A percentile compares a stretch with the other conserved stretches of the same genome.
Evolutionary conservation across 2,113 vertebrate species (phyloP).

Genomic region (Cathartes aura): DNA sequence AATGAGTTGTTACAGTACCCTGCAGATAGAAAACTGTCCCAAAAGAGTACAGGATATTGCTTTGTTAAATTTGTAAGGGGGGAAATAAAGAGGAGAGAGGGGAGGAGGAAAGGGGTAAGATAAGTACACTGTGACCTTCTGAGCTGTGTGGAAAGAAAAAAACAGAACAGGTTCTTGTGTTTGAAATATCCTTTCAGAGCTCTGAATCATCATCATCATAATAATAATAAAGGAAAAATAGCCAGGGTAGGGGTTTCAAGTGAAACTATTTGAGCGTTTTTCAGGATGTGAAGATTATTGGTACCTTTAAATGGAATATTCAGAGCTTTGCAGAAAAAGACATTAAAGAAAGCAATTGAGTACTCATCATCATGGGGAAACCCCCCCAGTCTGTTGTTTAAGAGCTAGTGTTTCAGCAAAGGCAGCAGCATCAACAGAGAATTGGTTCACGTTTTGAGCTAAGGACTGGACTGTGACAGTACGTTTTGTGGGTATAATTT

Average conservation of each 20-base stretch:
- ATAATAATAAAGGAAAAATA: neutral
- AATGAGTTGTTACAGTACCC: neutral
- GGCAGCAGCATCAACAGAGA: neutral
- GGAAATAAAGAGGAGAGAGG: neutral
- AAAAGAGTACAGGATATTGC: neutral
- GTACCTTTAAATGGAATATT: neutral
- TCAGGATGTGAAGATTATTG: neutral
- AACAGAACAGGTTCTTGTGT: neutral
- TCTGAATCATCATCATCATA: neutral
- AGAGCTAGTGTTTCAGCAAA: neutral
- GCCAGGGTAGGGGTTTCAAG: neutral
- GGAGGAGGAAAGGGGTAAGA: neutral
- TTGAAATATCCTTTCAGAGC: constrained; percentile 8
- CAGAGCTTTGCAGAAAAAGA: neutral
- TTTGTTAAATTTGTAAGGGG: neutral
- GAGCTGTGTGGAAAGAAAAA: neutral
- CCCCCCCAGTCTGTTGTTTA: neutral
- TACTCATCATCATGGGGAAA: neutral
- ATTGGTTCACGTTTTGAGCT: neutral
- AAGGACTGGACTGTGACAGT: neutral
- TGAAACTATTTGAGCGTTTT: neutral
- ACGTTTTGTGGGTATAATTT: neutral
- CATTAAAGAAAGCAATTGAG: neutral
- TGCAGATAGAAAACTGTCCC: neutral
- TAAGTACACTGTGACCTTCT: neutral